phyloP scores from a whole-genome alignment of 2,113 vertebrate genomes.

The Eulemur macaco region DNA sequence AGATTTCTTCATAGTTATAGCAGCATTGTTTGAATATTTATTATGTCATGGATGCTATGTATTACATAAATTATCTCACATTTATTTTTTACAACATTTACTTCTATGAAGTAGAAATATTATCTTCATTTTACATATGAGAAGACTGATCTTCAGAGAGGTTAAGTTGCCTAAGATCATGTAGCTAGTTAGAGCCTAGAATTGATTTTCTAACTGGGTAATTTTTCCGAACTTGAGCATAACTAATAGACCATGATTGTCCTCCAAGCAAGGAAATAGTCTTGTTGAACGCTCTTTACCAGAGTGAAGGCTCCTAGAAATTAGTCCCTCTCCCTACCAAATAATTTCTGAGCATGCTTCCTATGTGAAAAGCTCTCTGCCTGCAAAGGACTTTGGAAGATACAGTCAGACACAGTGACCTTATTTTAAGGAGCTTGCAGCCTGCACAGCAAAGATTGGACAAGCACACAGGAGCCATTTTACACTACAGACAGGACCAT shows the following conservation, averaged over 20 bases:
- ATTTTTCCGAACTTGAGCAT: not conserved
- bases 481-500: not conserved
- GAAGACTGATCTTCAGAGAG: not conserved
- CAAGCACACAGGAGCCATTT: not conserved
- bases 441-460: not conserved
- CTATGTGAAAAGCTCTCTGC: not conserved
- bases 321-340: not conserved
- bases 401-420: not conserved
- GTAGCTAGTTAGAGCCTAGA: not conserved
- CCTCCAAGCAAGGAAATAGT: not conserved
- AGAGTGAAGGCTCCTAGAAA: not conserved
- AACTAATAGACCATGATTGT: not conserved
- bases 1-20: not conserved
- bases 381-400: not conserved
- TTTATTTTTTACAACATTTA: not conserved
- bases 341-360: not conserved
- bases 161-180: not conserved
- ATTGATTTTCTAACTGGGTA: not conserved
- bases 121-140: not conserved
- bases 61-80: not conserved
- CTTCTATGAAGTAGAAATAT: not conserved
- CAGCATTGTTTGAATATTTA: not conserved
- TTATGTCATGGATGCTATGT: not conserved
- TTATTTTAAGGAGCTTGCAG: not conserved
- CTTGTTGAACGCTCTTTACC: not conserved